These are phyloP conservation scores for Oligia strigilis DNA, from an alignment of 2,888 invertebrate genomes.

Conservation along the genomic window DNA sequence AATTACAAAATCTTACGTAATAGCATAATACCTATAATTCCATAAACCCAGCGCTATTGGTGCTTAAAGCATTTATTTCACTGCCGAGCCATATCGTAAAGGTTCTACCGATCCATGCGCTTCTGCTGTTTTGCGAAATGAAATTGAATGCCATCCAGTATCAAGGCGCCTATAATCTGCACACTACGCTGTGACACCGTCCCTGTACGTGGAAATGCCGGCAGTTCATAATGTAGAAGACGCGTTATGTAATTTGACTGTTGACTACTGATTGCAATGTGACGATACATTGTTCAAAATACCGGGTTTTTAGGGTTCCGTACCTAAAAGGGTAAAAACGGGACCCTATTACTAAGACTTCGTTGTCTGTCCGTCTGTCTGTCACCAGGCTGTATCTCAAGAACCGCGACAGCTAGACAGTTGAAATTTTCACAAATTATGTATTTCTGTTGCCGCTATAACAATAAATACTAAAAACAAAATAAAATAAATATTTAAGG, in stretches of 20 bases:
- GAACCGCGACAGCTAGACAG: no score
- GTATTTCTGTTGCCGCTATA: no score
- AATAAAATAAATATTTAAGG: no score
- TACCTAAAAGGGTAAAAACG: no score
- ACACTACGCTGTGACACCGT: background rate
- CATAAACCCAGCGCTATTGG: background rate
- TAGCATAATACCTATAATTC: background rate
- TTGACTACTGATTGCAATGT: no score
- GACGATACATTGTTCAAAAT: no score
- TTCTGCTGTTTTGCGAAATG: background rate
- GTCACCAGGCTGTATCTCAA: no score
- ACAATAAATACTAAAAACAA: no score
- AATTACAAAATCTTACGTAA: background rate
- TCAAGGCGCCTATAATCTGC: background rate
- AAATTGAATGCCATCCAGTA: background rate
- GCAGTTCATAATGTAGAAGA: background rate
- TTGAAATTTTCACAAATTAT: no score
- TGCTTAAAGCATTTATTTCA: background rate
- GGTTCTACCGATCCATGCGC: background rate
- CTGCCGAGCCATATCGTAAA: background rate
- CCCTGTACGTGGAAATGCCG: background rate
- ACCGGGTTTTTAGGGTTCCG: conserved; percentile 49
- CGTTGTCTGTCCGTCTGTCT: no score
- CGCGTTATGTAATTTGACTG: background rate
- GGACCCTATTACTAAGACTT: no score